Evolutionary conservation across 2,888 invertebrate species (phyloP).

Genomic region (Lasioglossum figueresi): DNA sequence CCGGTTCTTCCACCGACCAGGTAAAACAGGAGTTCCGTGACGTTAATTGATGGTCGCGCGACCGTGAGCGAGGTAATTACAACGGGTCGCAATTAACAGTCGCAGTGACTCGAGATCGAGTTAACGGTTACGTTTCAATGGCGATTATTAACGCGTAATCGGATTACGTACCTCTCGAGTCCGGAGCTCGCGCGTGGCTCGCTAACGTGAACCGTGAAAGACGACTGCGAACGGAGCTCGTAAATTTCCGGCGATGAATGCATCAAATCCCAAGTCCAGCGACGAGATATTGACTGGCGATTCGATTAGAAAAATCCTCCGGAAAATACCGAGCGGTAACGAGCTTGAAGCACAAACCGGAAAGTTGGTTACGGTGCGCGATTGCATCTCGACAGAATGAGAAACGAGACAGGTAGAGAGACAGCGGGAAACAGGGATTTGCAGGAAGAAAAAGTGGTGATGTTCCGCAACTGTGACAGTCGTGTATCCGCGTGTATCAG

Average conservation of each 20-base stretch:
- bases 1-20: background rate
- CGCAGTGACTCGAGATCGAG: background rate
- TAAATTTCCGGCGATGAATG: too few species aligned
- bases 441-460: background rate
- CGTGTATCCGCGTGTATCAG: background rate
- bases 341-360: background rate
- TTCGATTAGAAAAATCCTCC: background rate
- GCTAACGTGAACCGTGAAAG: background rate
- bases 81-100: background rate
- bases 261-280: too few species aligned
- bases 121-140: background rate
- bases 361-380: background rate
- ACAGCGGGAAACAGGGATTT: background rate
- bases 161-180: background rate
- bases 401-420: background rate
- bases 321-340: background rate
- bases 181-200: background rate
- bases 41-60: background rate
- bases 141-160: background rate
- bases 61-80: conserved; percentile 1
- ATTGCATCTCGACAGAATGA: background rate
- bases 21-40: background rate
- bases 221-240: background rate
- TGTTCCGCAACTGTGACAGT: background rate
- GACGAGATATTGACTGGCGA: background rate